These are phyloP conservation scores for Australoheros facetus DNA, from an alignment of 2,797 vertebrate genomes.

Conservation along the genomic window DNA sequence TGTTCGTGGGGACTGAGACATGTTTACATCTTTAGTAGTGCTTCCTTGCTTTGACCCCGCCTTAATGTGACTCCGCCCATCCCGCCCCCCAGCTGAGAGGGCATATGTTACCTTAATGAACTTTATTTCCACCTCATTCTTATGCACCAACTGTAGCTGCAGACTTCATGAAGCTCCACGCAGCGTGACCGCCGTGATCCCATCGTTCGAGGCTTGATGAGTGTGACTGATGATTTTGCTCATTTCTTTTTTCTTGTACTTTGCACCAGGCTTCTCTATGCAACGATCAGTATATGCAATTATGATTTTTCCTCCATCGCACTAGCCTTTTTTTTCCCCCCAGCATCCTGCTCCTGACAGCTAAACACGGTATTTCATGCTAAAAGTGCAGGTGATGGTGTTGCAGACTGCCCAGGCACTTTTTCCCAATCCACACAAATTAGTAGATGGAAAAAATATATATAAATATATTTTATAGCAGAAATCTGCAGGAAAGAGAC, in stretches of 20 bases:
- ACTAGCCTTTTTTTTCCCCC: no score
- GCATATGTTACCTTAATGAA: slow-evolving; percentile 62
- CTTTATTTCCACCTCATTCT: slow-evolving; percentile 43
- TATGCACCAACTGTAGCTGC: slow-evolving; percentile 33
- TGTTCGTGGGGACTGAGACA: slow-evolving; percentile 42
- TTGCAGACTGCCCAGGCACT: background rate
- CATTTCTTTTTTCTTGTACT: slow-evolving; percentile 10
- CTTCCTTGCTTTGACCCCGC: slow-evolving; percentile 64
- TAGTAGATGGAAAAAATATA: background rate
- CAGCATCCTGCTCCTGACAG: background rate
- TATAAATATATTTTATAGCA: background rate
- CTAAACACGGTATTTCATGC: background rate
- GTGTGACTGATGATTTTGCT: slow-evolving; percentile 2
- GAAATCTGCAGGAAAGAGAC: background rate
- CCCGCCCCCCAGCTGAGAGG: slow-evolving; percentile 27
- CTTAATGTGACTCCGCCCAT: slow-evolving; percentile 46
- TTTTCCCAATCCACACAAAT: background rate
- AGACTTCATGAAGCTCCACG: background rate
- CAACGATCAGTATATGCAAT: slow-evolving; percentile 82
- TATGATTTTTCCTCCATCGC: slow-evolving; percentile 53
- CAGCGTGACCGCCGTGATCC: background rate
- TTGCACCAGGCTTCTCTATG: slow-evolving; percentile 83
- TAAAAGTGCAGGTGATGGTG: background rate
- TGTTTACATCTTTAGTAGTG: slow-evolving; percentile 67
- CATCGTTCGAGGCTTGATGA: background rate